Base-by-base conservation (phyloP, 2,888 invertebrate genomes). In the Acronicta psi region DNA sequence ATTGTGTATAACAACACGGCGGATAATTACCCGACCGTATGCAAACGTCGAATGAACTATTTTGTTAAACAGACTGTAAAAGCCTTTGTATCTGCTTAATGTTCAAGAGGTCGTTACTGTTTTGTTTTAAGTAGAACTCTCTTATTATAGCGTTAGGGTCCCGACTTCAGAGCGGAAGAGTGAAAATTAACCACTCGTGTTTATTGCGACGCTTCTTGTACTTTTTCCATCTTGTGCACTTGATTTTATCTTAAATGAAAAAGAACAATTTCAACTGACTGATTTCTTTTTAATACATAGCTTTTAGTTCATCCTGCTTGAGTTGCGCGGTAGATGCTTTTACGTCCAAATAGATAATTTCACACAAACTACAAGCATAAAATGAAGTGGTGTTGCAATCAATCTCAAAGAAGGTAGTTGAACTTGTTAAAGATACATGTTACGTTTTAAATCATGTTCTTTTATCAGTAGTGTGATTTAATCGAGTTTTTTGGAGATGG, bases 1-100 rank as follows among this genome's bases (percentile, higher is more conserved):
- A 82, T 84, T 86, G 85, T 85, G 75, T 76, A 78, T 77, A 83
- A 87, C 89, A 87, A 86, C 82, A 84, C 79, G 72, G 73, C 75
- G 67, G 71, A 84, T 90, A 91, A 91, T 91, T 91, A 88, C 81
- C 74, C 70, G 61, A 67, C 67, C 75, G 79, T 83, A 87, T 83
- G 86, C 86, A 86, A 86, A 84, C 81, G 71, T 63, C 79, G 83
- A 81, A 83, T 82, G 80, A 80, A 83, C 82, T 83, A 86, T 88
- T 87, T 88, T 88, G 91, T 88, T 87, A 84, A 91, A 86, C 88
- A 90, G 89, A 90, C 77, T 91, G 90, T 90, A 88, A 90, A 86
- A 79, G 80, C 46, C 85, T 87, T 89, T 88, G 88, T 89, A 78
- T 65, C 74, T 66, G 73, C 55, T 75, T 78, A 78, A 77, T 75